A percentile compares a stretch with the other conserved stretches of the same genome.
phyloP scores from a whole-genome alignment of 2,888 invertebrate genomes.

The Apodemia mormo region DNA sequence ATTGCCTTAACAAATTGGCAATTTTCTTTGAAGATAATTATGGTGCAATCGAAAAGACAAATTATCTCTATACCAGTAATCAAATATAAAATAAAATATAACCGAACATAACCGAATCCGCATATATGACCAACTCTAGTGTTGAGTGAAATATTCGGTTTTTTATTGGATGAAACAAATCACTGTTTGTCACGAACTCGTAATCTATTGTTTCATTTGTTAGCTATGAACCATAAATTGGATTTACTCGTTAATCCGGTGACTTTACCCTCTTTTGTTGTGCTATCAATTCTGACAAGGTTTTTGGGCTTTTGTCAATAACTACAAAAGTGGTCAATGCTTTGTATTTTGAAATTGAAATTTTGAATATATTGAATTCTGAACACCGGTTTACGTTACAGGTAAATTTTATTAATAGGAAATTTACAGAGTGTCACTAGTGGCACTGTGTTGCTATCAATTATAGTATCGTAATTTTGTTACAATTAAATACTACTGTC shows the following conservation, averaged over 20 bases:
- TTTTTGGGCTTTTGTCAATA: constrained; percentile 14
- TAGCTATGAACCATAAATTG: constrained; percentile 18
- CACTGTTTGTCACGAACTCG: constrained; percentile 8
- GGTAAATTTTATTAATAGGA: not conserved
- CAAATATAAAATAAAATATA: not conserved
- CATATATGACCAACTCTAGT: not conserved
- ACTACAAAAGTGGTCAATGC: not conserved
- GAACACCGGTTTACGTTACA: not conserved
- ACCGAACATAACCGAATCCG: not conserved
- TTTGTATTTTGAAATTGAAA: not conserved
- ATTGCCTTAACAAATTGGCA: no score
- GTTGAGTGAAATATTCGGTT: constrained; percentile 14
- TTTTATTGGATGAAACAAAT: constrained; percentile 13
- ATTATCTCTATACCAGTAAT: not conserved
- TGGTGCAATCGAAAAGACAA: not conserved
- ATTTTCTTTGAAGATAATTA: no score
- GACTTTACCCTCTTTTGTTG: constrained; percentile 9
- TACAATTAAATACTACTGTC: no score
- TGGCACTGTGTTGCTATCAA: no score
- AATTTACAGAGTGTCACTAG: no score
- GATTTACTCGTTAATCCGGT: constrained; percentile 12
- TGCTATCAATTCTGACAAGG: not conserved
- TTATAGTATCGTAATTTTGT: no score
- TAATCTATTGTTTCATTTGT: constrained; percentile 19
- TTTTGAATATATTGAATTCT: not conserved